A percentile compares a stretch with the other conserved stretches of the same genome.
Evolutionary conservation across 2,888 invertebrate genomes (phyloP).

Genomic region (Drosophila flavopinicola): DNA sequence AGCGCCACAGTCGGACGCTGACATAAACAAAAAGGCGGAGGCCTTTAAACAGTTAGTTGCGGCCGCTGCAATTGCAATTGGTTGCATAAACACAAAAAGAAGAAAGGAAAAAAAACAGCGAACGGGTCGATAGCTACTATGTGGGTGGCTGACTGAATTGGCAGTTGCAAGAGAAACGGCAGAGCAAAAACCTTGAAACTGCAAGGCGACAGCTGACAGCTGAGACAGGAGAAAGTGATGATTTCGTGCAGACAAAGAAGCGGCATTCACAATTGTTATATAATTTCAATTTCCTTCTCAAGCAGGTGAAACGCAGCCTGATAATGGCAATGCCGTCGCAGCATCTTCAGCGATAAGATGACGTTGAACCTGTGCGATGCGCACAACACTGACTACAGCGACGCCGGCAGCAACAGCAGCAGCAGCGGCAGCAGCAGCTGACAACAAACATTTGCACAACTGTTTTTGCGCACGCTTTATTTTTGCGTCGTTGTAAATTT

Average conservation of each 20-base stretch:
- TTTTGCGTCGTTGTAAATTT: conserved; percentile 6
- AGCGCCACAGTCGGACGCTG: conserved; percentile 22
- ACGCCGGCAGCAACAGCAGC: conserved; percentile 24
- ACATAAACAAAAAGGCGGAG: conserved; percentile 30
- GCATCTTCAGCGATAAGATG: conserved; percentile 50
- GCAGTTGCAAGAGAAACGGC: conserved; percentile 6
- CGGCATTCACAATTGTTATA: conserved; percentile 24
- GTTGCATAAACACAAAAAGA: conserved; percentile 57
- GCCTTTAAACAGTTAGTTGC: conserved; percentile 26
- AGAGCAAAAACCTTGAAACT: conserved; percentile 13
- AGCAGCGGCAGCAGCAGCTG: conserved; percentile 21
- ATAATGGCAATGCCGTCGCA: conserved; percentile 16
- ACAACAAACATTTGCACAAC: conserved; percentile 66
- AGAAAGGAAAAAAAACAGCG: neutral
- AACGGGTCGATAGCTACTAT: conserved; percentile 32
- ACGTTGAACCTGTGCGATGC: conserved; percentile 52
- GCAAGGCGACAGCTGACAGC: neutral
- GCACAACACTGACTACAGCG: neutral
- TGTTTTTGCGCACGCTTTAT: conserved; percentile 37
- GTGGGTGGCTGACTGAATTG: conserved; percentile 16
- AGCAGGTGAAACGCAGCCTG: conserved; percentile 11
- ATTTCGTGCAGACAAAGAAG: conserved; percentile 31
- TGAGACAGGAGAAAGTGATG: conserved; percentile 22
- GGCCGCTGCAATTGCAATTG: conserved; percentile 17
- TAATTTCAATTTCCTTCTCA: conserved; percentile 18